These are phyloP conservation scores for Crotalus helleri DNA, from an alignment of 2,113 vertebrate genomes.

Conservation along the genomic window DNA sequence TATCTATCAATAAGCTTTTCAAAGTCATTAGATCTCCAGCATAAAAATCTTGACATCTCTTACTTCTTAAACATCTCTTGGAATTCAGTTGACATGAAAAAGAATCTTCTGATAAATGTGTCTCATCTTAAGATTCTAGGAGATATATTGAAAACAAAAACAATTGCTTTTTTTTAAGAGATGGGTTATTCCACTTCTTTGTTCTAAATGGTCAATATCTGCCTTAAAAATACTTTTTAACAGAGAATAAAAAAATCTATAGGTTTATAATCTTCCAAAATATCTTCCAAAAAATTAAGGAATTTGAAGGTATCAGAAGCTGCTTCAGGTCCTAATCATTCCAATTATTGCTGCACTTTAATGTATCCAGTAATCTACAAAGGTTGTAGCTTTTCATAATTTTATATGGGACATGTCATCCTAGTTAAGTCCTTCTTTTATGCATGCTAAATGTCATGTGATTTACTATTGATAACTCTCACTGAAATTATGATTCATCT, in stretches of 20 bases:
- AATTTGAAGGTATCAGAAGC: background rate
- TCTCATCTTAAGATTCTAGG: background rate
- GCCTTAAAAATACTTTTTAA: background rate
- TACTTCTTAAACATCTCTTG: background rate
- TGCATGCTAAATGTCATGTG: background rate
- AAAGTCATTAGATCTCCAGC: background rate
- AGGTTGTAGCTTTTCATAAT: slow-evolving; percentile 26
- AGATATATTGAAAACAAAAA: background rate
- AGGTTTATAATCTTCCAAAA: background rate
- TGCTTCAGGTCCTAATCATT: background rate
- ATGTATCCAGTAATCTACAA: background rate
- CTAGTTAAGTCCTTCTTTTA: background rate
- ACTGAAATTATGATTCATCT: slow-evolving; percentile 28
- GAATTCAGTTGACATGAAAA: background rate
- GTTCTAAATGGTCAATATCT: background rate
- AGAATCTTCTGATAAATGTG: background rate
- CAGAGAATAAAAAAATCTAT: background rate
- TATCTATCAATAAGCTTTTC: background rate
- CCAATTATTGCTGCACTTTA: background rate
- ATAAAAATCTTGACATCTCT: background rate
- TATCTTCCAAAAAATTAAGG: background rate
- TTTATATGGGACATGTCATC: slow-evolving; percentile 17
- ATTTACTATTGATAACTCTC: background rate
- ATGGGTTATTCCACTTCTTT: background rate
- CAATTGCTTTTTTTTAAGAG: background rate